Conservation (phyloP, 2,797 vertebrate genomes). For the Siniperca obscura region DNA sequence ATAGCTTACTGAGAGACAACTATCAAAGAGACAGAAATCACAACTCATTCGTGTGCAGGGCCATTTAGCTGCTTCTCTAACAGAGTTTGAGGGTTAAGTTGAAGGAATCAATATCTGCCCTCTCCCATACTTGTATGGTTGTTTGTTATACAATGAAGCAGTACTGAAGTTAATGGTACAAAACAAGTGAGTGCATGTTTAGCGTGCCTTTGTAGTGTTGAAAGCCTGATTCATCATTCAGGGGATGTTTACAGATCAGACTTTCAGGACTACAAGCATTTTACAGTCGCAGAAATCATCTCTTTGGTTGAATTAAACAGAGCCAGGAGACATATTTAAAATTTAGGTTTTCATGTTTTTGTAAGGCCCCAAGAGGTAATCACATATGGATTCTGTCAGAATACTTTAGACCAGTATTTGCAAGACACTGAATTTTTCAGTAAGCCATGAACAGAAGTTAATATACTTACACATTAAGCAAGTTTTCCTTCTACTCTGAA, state of each 20-base stretch:
- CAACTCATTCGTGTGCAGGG: constrained; percentile 26
- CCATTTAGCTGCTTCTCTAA: constrained; percentile 49
- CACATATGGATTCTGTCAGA: constrained; percentile 19
- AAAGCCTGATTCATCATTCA: constrained; percentile 43
- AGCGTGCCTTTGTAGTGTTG: constrained; percentile 14
- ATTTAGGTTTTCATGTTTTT: constrained; percentile 16
- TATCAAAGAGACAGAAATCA: constrained; percentile 53
- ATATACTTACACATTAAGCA: constrained; percentile 29
- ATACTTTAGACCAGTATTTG: neutral
- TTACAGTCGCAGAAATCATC: constrained; percentile 21
- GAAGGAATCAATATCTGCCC: constrained; percentile 59
- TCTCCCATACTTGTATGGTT: constrained; percentile 36
- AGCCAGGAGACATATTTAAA: constrained; percentile 20
- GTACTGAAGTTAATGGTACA: constrained; percentile 45
- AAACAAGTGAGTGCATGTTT: constrained; percentile 47
- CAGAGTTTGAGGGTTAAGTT: constrained; percentile 56
- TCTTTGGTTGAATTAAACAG: constrained; percentile 23
- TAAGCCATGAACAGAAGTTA: constrained; percentile 24
- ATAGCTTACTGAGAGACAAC: constrained; percentile 39
- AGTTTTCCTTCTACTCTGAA: constrained; percentile 34
- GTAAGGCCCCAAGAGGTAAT: constrained; percentile 11
- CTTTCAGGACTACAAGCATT: constrained; percentile 7
- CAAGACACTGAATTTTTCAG: constrained; percentile 23
- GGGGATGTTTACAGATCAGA: constrained; percentile 13
- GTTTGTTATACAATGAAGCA: constrained; percentile 47